Evolutionary conservation across 2,113 vertebrate species (phyloP), one percentile per base, ranked within the genome.

Genomic region (human): DNA sequence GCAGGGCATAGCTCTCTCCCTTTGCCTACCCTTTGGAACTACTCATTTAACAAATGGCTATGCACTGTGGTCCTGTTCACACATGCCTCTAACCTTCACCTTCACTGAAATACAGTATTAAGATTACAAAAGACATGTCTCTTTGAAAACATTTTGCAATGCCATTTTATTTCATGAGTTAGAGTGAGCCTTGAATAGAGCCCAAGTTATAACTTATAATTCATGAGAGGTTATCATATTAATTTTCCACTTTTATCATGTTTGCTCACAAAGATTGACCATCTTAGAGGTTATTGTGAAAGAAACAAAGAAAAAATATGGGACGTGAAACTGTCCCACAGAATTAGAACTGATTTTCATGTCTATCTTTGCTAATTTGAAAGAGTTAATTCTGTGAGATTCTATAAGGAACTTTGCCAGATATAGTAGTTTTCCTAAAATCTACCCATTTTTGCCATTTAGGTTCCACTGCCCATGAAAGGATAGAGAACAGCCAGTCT

Each of bases 281-380:
- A n/a, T 73, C 38, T 70, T 84, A 64, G 52, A 94, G 50, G 55
- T 72, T 52, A 93, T 55, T 11, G 43, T 82, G 59, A 95, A 92
- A 66, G 57, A 95, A 91, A 81, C 9, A 70, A 93, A 89, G n/a
- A 91, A 81, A 78, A 70, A 96, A 66, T n/a, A 78, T 57, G 78
- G 86, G 13, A 2, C 50, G 20, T 27, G 38, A 92, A 81, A 43
- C 22, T n/a, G 14, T 76, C 79, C 52, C 43, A 23, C 22, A 78
- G 27, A 89, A 84, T 75, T 78, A 84, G 17, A 76, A 40, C 79
- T 93, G 45, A 75, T 35, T 80, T 52, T 43, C 32, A 17, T 75
- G n/a, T 52, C 52, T n/a, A 10, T 43, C 45, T 93, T 89, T 70
- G 50, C 27, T 68, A 72, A 32, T 55, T 8, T 66, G 20, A 83